A percentile compares a stretch with the other conserved stretches of the same genome.
Conservation (phyloP, 2,797 vertebrate species). For the Lemur catta region DNA sequence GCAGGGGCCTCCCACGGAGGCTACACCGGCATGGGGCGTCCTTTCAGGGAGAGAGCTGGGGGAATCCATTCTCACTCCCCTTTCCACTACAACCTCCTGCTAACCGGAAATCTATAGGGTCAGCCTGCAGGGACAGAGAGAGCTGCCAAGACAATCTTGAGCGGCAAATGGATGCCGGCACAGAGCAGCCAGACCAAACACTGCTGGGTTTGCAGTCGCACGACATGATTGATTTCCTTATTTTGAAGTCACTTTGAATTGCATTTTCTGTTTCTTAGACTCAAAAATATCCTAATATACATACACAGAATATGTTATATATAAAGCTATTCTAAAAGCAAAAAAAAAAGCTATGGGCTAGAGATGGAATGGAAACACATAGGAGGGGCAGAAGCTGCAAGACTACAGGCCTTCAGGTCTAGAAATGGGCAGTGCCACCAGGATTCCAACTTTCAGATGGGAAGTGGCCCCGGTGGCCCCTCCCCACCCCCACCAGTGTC, state of each 20-base stretch:
- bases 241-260: background rate
- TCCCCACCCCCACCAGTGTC: rapidly evolving
- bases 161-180: background rate
- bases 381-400: background rate
- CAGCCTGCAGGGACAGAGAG: background rate
- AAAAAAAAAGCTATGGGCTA: background rate
- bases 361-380: background rate
- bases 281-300: background rate
- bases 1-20: background rate
- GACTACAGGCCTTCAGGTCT: background rate
- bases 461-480: rapidly evolving
- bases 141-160: background rate
- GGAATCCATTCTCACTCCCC: background rate
- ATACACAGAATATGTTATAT: background rate
- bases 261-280: background rate
- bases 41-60: background rate
- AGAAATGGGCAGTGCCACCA: background rate
- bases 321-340: background rate
- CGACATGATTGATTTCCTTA: rapidly evolving
- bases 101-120: background rate
- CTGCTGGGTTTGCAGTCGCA: background rate
- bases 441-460: background rate
- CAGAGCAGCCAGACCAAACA: background rate
- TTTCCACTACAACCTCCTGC: background rate
- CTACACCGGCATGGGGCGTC: background rate